A percentile compares a stretch with the other conserved stretches of the same genome.
Conservation (phyloP, 2,797 vertebrate species). For the Meriones psammophilus region DNA sequence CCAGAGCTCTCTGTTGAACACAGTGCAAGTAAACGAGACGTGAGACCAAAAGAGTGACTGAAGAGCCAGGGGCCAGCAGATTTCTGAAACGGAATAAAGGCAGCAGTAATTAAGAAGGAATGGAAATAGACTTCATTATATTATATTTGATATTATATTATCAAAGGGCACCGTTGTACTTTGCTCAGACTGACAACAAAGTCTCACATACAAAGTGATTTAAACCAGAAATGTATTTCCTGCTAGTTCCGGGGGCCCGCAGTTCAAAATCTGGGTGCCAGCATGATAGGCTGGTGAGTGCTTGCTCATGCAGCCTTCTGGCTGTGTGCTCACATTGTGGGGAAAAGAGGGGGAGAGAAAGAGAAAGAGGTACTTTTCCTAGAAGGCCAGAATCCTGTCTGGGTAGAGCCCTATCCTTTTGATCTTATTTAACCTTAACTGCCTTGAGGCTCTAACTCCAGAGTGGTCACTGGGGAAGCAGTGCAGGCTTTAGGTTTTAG, state of each 20-base stretch:
- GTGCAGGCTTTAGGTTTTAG: no score
- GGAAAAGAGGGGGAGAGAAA: not conserved
- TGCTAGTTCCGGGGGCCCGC: not conserved
- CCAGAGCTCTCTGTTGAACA: not conserved
- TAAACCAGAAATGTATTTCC: not conserved
- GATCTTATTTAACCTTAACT: not conserved
- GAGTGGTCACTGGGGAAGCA: not conserved
- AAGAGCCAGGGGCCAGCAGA: not conserved
- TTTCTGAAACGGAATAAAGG: not conserved
- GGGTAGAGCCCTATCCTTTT: not conserved
- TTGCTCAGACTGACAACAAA: not conserved
- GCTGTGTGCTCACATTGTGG: not conserved
- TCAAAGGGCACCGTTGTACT: not conserved
- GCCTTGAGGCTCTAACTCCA: not conserved
- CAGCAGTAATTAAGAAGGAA: not conserved
- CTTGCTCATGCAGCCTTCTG: not conserved
- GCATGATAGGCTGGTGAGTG: not conserved
- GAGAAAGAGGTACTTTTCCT: not conserved
- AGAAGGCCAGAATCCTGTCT: not conserved
- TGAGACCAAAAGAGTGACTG: not conserved
- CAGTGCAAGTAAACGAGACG: not conserved
- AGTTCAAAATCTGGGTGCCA: not conserved
- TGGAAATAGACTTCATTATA: constrained; percentile 29
- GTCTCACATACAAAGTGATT: not conserved
- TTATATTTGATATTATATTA: not conserved